Evolutionary conservation across 2,797 vertebrate genomes (phyloP).

Genomic region (Sebastolobus alascanus): DNA sequence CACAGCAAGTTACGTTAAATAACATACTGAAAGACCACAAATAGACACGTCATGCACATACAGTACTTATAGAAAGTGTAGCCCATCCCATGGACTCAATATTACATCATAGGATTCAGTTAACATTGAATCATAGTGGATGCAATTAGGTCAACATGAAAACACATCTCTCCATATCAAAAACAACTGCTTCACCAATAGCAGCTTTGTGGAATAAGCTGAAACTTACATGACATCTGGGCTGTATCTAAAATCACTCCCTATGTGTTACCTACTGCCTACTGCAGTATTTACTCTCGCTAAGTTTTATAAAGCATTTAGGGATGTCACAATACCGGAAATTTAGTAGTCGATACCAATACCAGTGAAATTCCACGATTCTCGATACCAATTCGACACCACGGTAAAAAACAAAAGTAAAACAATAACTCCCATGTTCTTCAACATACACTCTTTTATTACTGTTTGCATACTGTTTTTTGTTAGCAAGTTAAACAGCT

Average conservation of each 20-base stretch:
- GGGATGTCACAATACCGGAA: too few relatives aligned
- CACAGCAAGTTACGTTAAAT: constrained; percentile 7
- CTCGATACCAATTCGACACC: too few relatives aligned
- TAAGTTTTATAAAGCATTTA: too few relatives aligned
- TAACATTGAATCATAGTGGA: neutral
- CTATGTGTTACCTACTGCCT: too few relatives aligned
- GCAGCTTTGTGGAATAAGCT: neutral
- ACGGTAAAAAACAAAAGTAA: too few relatives aligned
- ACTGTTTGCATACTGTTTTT: too few relatives aligned
- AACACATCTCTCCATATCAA: neutral
- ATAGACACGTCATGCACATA: neutral
- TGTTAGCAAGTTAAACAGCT: too few relatives aligned
- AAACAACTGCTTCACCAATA: neutral
- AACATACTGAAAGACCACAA: constrained; percentile 13
- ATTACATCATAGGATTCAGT: neutral
- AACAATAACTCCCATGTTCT: too few relatives aligned
- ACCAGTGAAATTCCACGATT: too few relatives aligned
- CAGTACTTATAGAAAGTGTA: neutral
- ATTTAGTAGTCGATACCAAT: too few relatives aligned
- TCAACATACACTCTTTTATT: too few relatives aligned
- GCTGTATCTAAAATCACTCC: neutral
- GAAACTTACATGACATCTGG: neutral
- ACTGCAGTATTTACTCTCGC: neutral
- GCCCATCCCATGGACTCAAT: neutral
- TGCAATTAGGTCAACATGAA: neutral